These are phyloP conservation scores for Parelbella ahira DNA, from an alignment of 2,888 invertebrate genomes.

Conservation along the genomic window DNA sequence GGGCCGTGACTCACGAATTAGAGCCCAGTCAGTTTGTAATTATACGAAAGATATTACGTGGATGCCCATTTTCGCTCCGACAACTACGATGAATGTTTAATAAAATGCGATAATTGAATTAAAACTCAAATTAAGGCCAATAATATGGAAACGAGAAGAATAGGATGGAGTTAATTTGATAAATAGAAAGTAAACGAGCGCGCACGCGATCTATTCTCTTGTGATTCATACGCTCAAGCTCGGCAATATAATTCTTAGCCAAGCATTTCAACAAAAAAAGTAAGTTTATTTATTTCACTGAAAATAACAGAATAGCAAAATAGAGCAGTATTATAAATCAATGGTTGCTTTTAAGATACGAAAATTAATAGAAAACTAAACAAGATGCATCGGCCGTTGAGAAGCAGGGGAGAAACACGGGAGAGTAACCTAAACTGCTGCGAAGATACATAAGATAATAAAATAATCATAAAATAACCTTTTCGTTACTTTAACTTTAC, in stretches of 20 bases:
- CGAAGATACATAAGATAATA: slow-evolving; percentile 11
- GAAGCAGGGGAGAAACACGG: no score
- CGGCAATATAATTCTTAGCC: no score
- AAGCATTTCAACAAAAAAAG: no score
- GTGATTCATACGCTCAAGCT: slow-evolving; percentile 18
- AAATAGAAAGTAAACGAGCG: not conserved
- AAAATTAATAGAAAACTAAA: not conserved
- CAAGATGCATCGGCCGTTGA: not conserved
- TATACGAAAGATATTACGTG: slow-evolving; percentile 69
- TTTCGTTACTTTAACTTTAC: slow-evolving; percentile 27
- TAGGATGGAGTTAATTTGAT: slow-evolving; percentile 19
- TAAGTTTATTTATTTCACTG: no score
- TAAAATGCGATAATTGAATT: slow-evolving; percentile 56
- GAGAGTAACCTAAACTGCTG: not conserved
- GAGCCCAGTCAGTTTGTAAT: slow-evolving; percentile 71
- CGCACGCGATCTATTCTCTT: slow-evolving; percentile 2
- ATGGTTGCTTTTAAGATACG: not conserved
- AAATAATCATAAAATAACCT: slow-evolving; percentile 21
- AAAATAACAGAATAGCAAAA: slow-evolving; percentile 1
- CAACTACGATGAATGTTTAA: slow-evolving; percentile 47
- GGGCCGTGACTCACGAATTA: slow-evolving; percentile 78
- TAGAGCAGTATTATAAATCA: not conserved
- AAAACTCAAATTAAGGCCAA: slow-evolving; percentile 59
- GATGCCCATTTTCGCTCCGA: slow-evolving; percentile 55
- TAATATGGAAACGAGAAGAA: slow-evolving; percentile 31